Conservation (phyloP, 64 coral and sea anemone species). For the Stichodactyla mertensii region DNA sequence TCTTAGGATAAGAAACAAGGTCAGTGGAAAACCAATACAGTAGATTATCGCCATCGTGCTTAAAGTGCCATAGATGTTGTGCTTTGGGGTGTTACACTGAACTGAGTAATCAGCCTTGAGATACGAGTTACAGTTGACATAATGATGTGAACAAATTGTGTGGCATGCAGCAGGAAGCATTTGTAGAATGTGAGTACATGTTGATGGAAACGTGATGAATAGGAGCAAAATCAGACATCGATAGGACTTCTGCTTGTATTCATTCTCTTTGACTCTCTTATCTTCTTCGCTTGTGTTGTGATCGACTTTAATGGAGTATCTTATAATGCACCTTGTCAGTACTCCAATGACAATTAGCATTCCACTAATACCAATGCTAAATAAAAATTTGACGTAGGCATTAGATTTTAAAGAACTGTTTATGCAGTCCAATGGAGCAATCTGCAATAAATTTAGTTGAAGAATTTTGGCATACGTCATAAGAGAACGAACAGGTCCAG, state of each 20-base stretch:
- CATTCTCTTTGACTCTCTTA: too few relatives aligned
- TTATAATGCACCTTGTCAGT: too few relatives aligned
- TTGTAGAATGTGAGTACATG: constrained; percentile 6
- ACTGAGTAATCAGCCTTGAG: constrained; percentile 17
- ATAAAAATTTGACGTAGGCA: too few relatives aligned
- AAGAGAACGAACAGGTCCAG: constrained; percentile 11
- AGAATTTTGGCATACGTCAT: constrained; percentile 35
- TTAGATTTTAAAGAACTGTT: too few relatives aligned
- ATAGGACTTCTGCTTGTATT: not conserved
- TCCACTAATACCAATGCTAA: too few relatives aligned
- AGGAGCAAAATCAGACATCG: not conserved
- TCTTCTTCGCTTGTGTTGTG: too few relatives aligned
- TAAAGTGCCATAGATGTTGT: too few relatives aligned
- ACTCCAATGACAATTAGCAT: too few relatives aligned
- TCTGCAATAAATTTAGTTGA: constrained; percentile 40
- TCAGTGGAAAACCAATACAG: too few relatives aligned
- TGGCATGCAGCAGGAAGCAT: constrained; percentile 2
- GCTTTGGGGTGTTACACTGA: not conserved
- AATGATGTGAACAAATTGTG: not conserved
- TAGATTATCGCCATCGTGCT: too few relatives aligned
- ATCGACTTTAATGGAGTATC: too few relatives aligned
- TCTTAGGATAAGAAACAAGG: too few relatives aligned
- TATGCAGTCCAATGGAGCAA: constrained; percentile 33
- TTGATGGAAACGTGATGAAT: constrained; percentile 1
- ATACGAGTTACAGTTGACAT: not conserved